phyloP scores from a whole-genome alignment of 2,888 invertebrate species.

The Dinocampus coccinellae region DNA sequence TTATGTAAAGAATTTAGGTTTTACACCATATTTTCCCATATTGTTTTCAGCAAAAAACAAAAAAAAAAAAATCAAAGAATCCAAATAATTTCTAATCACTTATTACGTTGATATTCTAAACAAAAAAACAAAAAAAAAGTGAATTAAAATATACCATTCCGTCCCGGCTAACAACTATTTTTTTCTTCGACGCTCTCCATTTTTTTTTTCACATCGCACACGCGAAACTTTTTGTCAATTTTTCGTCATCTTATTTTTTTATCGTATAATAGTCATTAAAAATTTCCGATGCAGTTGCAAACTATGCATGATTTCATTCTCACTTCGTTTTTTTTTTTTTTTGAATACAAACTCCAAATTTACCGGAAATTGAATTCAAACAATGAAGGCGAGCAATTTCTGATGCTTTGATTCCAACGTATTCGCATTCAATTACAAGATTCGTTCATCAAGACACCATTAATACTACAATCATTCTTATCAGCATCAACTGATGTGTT shows the following conservation, averaged over 20 bases:
- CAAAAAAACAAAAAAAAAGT: not conserved
- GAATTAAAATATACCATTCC: not conserved
- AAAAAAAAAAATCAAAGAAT: constrained; percentile 12
- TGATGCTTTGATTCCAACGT: not conserved
- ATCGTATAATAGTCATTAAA: not conserved
- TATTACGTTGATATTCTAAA: constrained; percentile 23
- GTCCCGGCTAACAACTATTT: not conserved
- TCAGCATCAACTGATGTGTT: constrained; percentile 14
- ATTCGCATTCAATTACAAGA: not conserved
- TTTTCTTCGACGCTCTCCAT: not conserved
- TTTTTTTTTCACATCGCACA: not conserved
- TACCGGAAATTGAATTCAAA: not conserved
- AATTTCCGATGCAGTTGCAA: not conserved
- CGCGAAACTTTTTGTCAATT: not conserved
- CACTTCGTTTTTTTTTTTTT: not conserved
- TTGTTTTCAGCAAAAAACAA: not conserved
- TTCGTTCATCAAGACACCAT: not conserved
- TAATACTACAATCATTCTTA: not conserved
- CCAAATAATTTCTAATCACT: constrained; percentile 4
- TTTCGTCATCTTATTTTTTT: not conserved
- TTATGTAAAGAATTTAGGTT: not conserved
- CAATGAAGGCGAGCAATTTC: not conserved
- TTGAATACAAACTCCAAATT: not conserved
- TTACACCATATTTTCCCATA: not conserved
- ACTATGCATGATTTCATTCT: no score